These are phyloP conservation scores for Polymixis lichenea DNA, from an alignment of 2,888 invertebrate species.

Conservation along the genomic window DNA sequence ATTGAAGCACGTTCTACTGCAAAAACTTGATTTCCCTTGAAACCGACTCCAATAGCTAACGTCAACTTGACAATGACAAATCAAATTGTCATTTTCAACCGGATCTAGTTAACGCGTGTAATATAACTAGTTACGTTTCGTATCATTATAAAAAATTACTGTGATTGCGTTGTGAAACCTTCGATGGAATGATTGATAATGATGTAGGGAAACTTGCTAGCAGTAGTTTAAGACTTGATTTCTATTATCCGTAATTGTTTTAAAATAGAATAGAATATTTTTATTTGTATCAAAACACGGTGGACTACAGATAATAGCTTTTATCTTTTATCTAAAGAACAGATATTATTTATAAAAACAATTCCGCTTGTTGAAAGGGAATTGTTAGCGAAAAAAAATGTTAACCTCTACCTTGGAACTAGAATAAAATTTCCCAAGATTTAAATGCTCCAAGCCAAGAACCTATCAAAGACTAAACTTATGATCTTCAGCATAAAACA, in stretches of 20 bases:
- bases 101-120: conserved; percentile 64
- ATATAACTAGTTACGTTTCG: conserved; percentile 40
- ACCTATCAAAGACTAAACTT: too few species aligned
- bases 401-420: not conserved
- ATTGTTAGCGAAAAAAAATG: conserved; percentile 1
- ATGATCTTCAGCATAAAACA: not conserved
- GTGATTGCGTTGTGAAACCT: conserved; percentile 50
- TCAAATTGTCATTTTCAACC: conserved; percentile 58
- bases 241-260: conserved; percentile 8
- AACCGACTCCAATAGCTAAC: conserved; percentile 49
- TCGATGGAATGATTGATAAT: conserved; percentile 44
- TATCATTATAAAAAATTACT: conserved; percentile 47
- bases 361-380: not conserved
- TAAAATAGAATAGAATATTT: not conserved
- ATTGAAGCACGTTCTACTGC: conserved; percentile 48
- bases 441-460: not conserved
- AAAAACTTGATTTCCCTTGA: conserved; percentile 65
- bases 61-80: conserved; percentile 64
- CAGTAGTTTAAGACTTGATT: not conserved
- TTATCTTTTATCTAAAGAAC: not conserved
- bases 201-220: conserved; percentile 27
- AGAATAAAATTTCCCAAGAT: not conserved
- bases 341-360: not conserved
- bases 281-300: not conserved
- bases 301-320: not conserved